Evolutionary conservation across 1,140 invertebrate genomes (phyloP).

Genomic region (Amphibalanus amphitrite): DNA sequence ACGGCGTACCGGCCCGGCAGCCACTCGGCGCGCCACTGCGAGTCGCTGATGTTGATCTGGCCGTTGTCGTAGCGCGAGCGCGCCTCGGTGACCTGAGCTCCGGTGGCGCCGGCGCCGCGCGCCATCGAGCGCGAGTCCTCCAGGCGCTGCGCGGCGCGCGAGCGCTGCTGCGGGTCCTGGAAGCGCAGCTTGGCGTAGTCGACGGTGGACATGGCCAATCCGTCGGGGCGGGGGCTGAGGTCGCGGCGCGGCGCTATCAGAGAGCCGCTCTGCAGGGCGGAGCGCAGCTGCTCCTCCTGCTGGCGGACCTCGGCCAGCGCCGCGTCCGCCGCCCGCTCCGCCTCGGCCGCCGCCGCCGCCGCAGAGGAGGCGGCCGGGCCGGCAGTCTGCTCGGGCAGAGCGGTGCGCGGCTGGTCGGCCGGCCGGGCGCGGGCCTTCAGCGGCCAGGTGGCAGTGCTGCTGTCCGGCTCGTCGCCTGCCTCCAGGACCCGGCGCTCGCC

Average conservation of each 20-base stretch:
- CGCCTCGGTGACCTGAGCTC: constrained; percentile 21
- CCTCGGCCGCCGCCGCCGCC: constrained; percentile 18
- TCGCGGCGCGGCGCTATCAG: constrained; percentile 4
- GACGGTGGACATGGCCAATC: constrained; percentile 31
- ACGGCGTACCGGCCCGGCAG: constrained; percentile 22
- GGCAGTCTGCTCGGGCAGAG: constrained; percentile 10
- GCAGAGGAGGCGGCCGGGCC: constrained; percentile 15
- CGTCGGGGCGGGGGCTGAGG: constrained; percentile 28
- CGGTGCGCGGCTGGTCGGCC: constrained; percentile 12
- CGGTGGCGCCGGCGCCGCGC: constrained; percentile 27
- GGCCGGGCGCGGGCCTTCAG: constrained; percentile 37
- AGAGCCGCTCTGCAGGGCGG: constrained; percentile 5
- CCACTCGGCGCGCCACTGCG: constrained; percentile 19
- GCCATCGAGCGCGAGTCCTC: constrained; percentile 33
- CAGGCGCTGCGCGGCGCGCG: constrained; percentile 32
- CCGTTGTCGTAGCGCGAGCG: constrained; percentile 23
- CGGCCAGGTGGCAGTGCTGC: constrained; percentile 39
- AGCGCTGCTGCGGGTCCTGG: constrained; percentile 35
- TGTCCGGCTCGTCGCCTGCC: constrained; percentile 14
- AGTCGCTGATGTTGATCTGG: constrained; percentile 13
- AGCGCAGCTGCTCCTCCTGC: constrained; percentile 9
- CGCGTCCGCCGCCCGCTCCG: constrained; percentile 17
- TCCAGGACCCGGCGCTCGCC: neutral
- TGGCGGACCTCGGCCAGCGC: constrained; percentile 11
- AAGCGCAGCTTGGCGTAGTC: constrained; percentile 47